These are phyloP conservation scores for Ariolimax columbianus DNA, from an alignment of 2,888 invertebrate species.

Conservation along the genomic window DNA sequence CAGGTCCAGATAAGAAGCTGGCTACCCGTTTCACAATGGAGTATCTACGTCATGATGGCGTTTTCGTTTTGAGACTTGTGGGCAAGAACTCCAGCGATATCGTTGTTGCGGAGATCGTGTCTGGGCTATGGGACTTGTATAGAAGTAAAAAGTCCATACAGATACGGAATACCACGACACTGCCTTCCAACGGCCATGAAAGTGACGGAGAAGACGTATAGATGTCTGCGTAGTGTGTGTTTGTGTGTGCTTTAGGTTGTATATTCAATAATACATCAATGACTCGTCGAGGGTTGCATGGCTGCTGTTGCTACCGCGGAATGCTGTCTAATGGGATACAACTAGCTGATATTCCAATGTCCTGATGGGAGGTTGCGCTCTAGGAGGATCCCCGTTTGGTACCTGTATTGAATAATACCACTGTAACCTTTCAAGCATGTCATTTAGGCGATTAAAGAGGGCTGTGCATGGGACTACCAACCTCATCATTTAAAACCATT, in stretches of 20 bases:
- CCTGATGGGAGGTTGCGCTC: too few species aligned
- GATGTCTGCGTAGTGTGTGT: background rate
- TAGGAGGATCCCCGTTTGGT: too few species aligned
- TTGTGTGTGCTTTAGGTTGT: constrained; percentile 21
- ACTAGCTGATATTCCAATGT: too few species aligned
- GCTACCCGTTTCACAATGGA: constrained; percentile 77
- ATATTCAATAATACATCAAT: background rate
- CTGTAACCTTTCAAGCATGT: too few species aligned
- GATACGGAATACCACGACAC: constrained; percentile 61
- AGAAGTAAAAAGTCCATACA: constrained; percentile 73
- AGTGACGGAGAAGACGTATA: constrained; percentile 74
- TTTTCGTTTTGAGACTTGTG: constrained; percentile 76
- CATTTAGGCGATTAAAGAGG: too few species aligned
- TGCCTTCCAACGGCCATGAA: constrained; percentile 66
- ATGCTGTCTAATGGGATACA: too few species aligned
- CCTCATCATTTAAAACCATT: too few species aligned
- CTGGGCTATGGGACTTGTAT: constrained; percentile 77
- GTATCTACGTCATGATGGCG: constrained; percentile 77
- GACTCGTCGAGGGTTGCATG: too few species aligned
- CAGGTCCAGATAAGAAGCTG: constrained; percentile 75
- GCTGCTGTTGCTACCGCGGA: too few species aligned
- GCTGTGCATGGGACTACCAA: too few species aligned
- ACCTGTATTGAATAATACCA: too few species aligned
- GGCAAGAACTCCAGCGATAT: constrained; percentile 78
- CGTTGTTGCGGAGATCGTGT: constrained; percentile 76